phyloP scores from a whole-genome alignment of 2,888 invertebrate genomes.

The Nemurella pictetii region DNA sequence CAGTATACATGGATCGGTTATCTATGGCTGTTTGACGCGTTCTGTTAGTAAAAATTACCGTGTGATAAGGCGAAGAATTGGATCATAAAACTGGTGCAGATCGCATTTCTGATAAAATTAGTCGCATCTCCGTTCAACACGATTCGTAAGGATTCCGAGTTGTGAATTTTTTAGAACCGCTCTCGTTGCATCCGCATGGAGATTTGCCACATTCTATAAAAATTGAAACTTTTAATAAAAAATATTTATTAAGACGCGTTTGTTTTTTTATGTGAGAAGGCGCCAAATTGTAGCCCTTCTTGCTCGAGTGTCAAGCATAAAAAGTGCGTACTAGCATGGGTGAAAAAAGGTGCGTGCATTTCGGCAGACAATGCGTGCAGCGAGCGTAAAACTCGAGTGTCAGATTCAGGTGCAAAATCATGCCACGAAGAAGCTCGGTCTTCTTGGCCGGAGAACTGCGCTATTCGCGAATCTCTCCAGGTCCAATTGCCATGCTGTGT shows the following conservation, averaged over 20 bases:
- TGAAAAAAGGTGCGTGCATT: background rate
- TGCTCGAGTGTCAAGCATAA: background rate
- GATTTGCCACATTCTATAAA: background rate
- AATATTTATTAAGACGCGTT: background rate
- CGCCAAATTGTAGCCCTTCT: background rate
- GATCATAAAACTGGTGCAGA: background rate
- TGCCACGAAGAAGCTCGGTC: too few species aligned
- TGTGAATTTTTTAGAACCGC: background rate
- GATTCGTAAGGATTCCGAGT: background rate
- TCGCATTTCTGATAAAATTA: background rate
- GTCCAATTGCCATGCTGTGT: too few species aligned
- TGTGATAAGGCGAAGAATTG: background rate
- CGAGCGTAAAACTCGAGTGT: too few species aligned
- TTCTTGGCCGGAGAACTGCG: too few species aligned
- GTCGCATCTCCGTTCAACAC: background rate
- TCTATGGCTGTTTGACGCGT: background rate
- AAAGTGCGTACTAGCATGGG: background rate
- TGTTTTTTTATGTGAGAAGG: background rate
- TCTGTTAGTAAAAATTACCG: background rate
- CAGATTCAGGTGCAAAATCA: too few species aligned
- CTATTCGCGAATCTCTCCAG: too few species aligned
- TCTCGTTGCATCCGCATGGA: background rate
- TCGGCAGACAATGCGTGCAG: too few species aligned
- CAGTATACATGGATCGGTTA: too few species aligned
- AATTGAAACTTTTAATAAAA: background rate